Percentiles rank a stretch among this genome's conserved stretches.
These are phyloP conservation scores for Byasa hedistus DNA, from an alignment of 2,888 invertebrate species.

Conservation along the genomic window DNA sequence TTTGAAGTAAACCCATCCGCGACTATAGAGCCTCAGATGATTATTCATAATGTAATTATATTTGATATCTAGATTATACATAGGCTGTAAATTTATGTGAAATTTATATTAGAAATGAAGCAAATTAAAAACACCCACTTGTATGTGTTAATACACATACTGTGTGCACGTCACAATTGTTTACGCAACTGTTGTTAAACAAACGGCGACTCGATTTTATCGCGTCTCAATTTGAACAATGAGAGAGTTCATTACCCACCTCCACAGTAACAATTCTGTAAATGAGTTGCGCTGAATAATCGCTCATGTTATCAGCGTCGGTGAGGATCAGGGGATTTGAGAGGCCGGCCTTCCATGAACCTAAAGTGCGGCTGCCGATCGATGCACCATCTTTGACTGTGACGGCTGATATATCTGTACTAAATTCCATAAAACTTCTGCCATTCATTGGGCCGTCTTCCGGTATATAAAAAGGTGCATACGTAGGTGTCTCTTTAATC, in stretches of 20 bases:
- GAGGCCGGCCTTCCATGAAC: conserved; percentile 89
- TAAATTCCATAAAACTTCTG: conserved; percentile 86
- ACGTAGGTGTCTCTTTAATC: conserved; percentile 84
- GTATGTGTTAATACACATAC: conserved; percentile 37
- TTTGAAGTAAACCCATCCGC: too few species aligned
- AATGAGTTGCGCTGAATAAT: conserved; percentile 89
- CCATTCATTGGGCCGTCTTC: conserved; percentile 84
- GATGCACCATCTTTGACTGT: conserved; percentile 86
- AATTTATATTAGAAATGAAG: not conserved
- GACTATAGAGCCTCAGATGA: too few species aligned
- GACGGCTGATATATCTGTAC: conserved; percentile 85
- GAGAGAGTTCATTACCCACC: conserved; percentile 79
- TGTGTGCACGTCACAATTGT: conserved; percentile 46
- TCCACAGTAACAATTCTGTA: conserved; percentile 92
- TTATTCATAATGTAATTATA: too few species aligned
- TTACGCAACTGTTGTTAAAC: conserved; percentile 61
- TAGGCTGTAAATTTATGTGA: too few species aligned
- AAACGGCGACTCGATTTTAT: conserved; percentile 52
- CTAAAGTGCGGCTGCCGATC: conserved; percentile 84
- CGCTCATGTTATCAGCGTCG: conserved; percentile 84
- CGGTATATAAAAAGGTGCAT: conserved; percentile 83
- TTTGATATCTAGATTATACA: too few species aligned
- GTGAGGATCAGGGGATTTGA: conserved; percentile 82
- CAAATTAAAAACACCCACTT: not conserved
- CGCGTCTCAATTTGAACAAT: conserved; percentile 56